Percentiles rank a stretch among this genome's conserved stretches.
Evolutionary conservation across 2,888 invertebrate species (phyloP).

Genomic region (Formica aserva): DNA sequence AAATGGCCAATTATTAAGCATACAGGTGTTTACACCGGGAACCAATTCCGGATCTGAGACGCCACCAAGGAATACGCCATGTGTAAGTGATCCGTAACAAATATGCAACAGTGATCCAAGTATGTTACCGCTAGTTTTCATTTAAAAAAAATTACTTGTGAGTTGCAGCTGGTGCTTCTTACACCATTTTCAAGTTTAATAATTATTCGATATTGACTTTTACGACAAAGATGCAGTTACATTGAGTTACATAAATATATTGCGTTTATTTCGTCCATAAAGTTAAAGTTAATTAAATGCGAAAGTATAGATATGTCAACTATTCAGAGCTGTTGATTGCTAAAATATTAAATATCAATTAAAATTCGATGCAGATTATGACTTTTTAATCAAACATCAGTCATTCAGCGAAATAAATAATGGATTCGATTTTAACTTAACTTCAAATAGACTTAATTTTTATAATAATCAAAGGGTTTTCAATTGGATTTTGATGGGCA

Average conservation of each 20-base stretch:
- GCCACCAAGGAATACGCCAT: slow-evolving; percentile 28
- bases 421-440: background rate
- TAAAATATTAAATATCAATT: background rate
- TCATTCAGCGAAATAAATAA: background rate
- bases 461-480: background rate
- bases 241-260: background rate
- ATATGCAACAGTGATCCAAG: background rate
- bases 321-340: background rate
- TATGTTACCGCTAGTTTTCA: slow-evolving; percentile 16
- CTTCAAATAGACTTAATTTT: background rate
- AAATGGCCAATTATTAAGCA: slow-evolving; percentile 74
- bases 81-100: slow-evolving; percentile 16
- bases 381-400: background rate
- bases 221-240: slow-evolving; percentile 1
- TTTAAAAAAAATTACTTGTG: slow-evolving; percentile 39
- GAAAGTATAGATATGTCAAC: background rate
- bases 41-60: slow-evolving; percentile 42
- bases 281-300: background rate
- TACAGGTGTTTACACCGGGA: slow-evolving; percentile 74
- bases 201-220: slow-evolving; percentile 40
- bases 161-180: slow-evolving; percentile 46
- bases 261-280: background rate
- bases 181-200: slow-evolving; percentile 7
- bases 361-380: background rate
- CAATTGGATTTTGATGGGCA: background rate